These are phyloP conservation scores for Protophormia terraenovae DNA, from an alignment of 2,888 invertebrate species.

Conservation along the genomic window DNA sequence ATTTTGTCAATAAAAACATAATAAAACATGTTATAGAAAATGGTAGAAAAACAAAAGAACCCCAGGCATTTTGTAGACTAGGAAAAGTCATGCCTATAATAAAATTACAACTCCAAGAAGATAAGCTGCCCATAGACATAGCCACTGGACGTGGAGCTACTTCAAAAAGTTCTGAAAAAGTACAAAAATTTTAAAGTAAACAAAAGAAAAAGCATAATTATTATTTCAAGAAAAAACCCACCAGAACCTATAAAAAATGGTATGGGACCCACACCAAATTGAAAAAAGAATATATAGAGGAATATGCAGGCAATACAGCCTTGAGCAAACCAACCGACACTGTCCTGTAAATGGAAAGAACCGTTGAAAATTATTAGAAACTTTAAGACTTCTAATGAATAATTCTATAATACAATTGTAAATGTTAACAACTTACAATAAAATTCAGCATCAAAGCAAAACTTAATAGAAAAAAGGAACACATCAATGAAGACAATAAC, in stretches of 20 bases:
- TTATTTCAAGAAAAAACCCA: slow-evolving; percentile 73
- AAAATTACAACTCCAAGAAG: slow-evolving; percentile 94
- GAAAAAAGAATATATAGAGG: slow-evolving; percentile 89
- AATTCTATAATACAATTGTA: neutral
- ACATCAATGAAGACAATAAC: slow-evolving; percentile 84
- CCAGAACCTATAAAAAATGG: slow-evolving; percentile 92
- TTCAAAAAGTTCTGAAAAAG: slow-evolving; percentile 88
- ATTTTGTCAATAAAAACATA: slow-evolving; percentile 81
- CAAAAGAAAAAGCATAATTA: neutral
- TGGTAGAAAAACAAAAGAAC: slow-evolving; percentile 88
- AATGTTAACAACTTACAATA: slow-evolving; percentile 84
- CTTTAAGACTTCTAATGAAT: neutral
- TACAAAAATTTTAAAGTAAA: slow-evolving; percentile 62
- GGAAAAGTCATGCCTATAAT: slow-evolving; percentile 90
- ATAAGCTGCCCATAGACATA: slow-evolving; percentile 92
- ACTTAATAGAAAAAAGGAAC: slow-evolving; percentile 83
- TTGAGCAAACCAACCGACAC: slow-evolving; percentile 86
- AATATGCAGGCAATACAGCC: slow-evolving; percentile 87
- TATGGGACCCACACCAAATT: slow-evolving; percentile 92
- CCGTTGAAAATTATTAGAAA: neutral
- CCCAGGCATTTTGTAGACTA: slow-evolving; percentile 84
- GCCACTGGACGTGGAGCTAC: slow-evolving; percentile 90
- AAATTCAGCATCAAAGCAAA: slow-evolving; percentile 85
- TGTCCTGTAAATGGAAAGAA: slow-evolving; percentile 82
- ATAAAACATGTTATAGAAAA: slow-evolving; percentile 83